Evolutionary conservation across 2,113 vertebrate species (phyloP).

Genomic region (Corythornis cristatus): DNA sequence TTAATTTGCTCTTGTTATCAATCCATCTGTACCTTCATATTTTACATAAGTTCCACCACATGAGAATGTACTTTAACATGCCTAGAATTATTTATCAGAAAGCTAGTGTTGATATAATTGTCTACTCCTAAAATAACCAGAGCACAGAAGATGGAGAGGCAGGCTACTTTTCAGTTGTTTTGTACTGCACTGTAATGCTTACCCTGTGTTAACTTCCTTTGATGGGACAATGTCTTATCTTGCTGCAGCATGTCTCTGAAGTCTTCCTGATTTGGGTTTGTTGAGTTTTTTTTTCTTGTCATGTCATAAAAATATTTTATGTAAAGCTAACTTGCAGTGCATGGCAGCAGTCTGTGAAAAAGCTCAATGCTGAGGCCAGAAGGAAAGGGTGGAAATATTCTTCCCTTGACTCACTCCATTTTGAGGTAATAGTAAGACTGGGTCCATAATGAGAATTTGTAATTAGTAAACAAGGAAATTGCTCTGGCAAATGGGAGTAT

Average conservation of each 20-base stretch:
- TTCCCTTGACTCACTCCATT: neutral
- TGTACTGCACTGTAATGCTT: neutral
- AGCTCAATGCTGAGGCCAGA: neutral
- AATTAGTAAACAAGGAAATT: neutral
- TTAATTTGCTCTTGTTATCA: slow-evolving; percentile 13
- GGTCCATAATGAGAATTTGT: neutral
- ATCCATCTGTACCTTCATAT: slow-evolving; percentile 32
- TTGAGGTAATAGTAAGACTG: neutral
- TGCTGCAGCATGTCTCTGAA: neutral
- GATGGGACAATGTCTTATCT: neutral
- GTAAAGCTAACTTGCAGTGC: neutral
- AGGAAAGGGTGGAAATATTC: neutral
- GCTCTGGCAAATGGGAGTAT: neutral
- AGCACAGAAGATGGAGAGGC: neutral
- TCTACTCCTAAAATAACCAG: neutral
- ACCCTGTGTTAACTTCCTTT: neutral
- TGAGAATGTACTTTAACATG: neutral
- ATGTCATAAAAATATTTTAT: neutral
- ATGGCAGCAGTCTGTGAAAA: neutral
- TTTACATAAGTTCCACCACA: neutral
- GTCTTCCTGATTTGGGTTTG: neutral
- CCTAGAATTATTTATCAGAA: slow-evolving; percentile 4
- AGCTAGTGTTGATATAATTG: neutral
- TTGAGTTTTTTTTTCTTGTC: fast-evolving
- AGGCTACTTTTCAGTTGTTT: neutral